phyloP scores from a whole-genome alignment of 2,888 invertebrate genomes.

The Temnothorax unifasciatus region DNA sequence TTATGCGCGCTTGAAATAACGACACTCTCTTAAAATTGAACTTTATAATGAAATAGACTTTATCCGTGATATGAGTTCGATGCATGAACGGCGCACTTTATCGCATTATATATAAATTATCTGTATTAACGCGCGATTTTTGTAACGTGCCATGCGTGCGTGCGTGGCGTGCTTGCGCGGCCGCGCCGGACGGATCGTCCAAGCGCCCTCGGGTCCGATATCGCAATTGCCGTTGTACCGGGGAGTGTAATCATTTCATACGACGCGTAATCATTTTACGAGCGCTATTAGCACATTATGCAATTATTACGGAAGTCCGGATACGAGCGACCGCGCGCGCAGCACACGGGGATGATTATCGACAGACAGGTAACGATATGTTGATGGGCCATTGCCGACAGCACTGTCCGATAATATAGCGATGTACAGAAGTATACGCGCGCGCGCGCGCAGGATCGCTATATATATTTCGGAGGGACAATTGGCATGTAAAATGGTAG shows the following conservation, averaged over 20 bases:
- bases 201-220: slow-evolving; percentile 1
- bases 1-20: background rate
- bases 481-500: slow-evolving; percentile 45
- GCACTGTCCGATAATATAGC: slow-evolving; percentile 39
- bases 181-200: background rate
- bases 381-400: slow-evolving; percentile 46
- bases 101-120: slow-evolving; percentile 10
- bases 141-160: background rate
- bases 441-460: background rate
- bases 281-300: slow-evolving; percentile 56
- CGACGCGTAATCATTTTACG: slow-evolving; percentile 54
- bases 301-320: slow-evolving; percentile 58
- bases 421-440: background rate
- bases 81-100: background rate
- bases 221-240: slow-evolving; percentile 34
- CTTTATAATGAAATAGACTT: background rate
- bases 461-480: slow-evolving; percentile 46
- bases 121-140: slow-evolving; percentile 27
- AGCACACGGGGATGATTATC: slow-evolving; percentile 46
- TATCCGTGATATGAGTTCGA: background rate
- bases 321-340: slow-evolving; percentile 42
- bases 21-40: background rate
- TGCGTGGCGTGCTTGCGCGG: background rate
- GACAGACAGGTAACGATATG: slow-evolving; percentile 57
- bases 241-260: slow-evolving; percentile 51